Conservation (phyloP, 1,140 invertebrate genomes). For the Gryllus bimaculatus region DNA sequence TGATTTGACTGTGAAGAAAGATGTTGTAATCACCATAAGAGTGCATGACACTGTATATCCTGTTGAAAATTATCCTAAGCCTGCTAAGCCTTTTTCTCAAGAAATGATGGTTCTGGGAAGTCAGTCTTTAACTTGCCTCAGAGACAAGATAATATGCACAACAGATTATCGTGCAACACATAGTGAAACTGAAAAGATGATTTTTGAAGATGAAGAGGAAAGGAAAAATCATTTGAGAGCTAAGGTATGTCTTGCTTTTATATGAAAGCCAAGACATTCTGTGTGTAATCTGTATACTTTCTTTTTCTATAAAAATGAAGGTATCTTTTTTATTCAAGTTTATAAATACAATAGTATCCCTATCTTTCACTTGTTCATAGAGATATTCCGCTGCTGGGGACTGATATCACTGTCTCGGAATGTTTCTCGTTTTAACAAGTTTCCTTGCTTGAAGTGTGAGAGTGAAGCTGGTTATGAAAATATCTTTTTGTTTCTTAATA, state of each 20-base stretch:
- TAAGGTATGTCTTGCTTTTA: slow-evolving; percentile 14
- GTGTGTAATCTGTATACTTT: neutral
- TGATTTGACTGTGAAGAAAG: too few species aligned
- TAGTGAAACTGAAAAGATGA: slow-evolving; percentile 33
- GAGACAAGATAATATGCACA: slow-evolving; percentile 56
- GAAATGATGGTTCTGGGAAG: slow-evolving; percentile 50
- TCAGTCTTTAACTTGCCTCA: slow-evolving; percentile 50
- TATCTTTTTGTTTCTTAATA: neutral
- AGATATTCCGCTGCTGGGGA: neutral
- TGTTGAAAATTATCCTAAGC: neutral
- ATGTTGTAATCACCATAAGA: too few species aligned
- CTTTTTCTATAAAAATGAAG: neutral
- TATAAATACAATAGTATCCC: neutral
- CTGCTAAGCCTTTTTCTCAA: slow-evolving; percentile 26
- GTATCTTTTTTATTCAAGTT: slow-evolving; percentile 7
- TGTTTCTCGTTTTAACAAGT: neutral
- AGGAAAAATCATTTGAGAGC: neutral
- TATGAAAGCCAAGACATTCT: neutral
- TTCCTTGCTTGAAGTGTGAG: neutral
- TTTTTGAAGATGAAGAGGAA: slow-evolving; percentile 37
- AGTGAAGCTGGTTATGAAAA: neutral
- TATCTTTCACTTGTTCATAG: neutral
- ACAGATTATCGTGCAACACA: slow-evolving; percentile 51
- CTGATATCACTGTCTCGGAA: neutral
- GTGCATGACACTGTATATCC: too few species aligned